Conservation (phyloP, 2,888 invertebrate genomes). For the Sinohyriopsis cumingii region DNA sequence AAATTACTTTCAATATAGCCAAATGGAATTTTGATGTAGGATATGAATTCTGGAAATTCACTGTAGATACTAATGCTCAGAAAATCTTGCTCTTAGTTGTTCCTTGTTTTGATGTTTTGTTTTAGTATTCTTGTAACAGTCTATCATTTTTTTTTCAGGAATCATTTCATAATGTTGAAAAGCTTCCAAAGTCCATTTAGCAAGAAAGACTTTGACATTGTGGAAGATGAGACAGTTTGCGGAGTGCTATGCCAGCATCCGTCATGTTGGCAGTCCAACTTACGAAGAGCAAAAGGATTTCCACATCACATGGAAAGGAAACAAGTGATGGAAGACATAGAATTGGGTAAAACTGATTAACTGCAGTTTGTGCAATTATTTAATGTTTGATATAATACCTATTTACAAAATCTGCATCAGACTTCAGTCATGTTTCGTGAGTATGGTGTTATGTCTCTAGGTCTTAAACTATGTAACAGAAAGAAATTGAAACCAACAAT, state of each 20-base stretch:
- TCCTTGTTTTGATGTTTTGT: too few relatives aligned
- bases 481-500: too few relatives aligned
- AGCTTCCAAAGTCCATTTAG: too few relatives aligned
- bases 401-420: background rate
- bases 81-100: too few relatives aligned
- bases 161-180: too few relatives aligned
- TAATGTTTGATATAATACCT: background rate
- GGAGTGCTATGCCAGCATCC: slow-evolving; percentile 65
- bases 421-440: background rate
- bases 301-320: slow-evolving; percentile 24
- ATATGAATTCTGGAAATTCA: too few relatives aligned
- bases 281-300: slow-evolving; percentile 51
- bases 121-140: too few relatives aligned
- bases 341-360: slow-evolving; percentile 34
- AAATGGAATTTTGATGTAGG: too few relatives aligned
- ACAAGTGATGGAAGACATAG: slow-evolving; percentile 31
- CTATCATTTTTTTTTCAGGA: too few relatives aligned
- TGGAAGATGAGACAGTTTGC: slow-evolving; percentile 58
- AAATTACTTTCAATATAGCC: too few relatives aligned
- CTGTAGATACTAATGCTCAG: too few relatives aligned
- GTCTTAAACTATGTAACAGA: too few relatives aligned
- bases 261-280: slow-evolving; percentile 60
- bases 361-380: background rate
- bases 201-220: background rate
- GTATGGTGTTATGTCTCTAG: background rate